Percentiles rank a stretch among this genome's conserved stretches.
These are phyloP conservation scores for Chamaetylas fuelleborni DNA, from an alignment of 2,113 vertebrate genomes.

Conservation along the genomic window DNA sequence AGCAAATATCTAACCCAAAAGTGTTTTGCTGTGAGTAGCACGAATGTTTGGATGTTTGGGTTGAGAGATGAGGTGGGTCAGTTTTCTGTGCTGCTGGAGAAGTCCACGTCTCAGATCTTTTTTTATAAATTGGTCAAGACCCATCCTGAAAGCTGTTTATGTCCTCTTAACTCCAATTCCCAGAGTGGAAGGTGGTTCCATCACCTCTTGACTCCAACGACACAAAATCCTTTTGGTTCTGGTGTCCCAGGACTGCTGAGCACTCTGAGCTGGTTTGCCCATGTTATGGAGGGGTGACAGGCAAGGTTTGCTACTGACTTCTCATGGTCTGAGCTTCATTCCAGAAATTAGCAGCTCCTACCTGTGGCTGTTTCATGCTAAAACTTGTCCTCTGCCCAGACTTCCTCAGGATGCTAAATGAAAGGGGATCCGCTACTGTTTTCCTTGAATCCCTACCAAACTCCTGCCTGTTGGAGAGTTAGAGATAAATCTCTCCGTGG, in stretches of 20 bases:
- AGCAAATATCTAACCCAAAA: not conserved
- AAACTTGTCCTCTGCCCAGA: not conserved
- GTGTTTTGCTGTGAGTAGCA: not conserved
- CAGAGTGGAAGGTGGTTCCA: not conserved
- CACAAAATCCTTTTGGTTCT: not conserved
- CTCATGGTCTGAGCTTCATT: not conserved
- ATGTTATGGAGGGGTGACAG: accelerated
- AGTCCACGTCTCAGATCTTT: not conserved
- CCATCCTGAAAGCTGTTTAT: not conserved
- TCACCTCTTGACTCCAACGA: not conserved
- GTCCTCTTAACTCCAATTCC: not conserved
- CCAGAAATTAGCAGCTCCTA: not conserved
- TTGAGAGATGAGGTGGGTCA: not conserved
- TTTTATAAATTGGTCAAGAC: not conserved
- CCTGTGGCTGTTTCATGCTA: not conserved
- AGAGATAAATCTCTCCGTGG: conserved; percentile 3
- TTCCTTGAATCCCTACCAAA: conserved; percentile 31
- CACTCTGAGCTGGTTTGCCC: not conserved
- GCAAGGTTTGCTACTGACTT: not conserved
- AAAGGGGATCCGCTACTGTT: not conserved
- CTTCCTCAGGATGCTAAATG: not conserved
- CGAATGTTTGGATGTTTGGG: not conserved
- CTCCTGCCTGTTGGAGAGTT: not conserved
- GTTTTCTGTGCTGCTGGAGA: not conserved
- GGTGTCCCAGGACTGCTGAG: not conserved